A percentile compares a stretch with the other conserved stretches of the same genome.
These are phyloP conservation scores for Contarinia nasturtii DNA, from an alignment of 1,140 invertebrate species.

Conservation along the genomic window DNA sequence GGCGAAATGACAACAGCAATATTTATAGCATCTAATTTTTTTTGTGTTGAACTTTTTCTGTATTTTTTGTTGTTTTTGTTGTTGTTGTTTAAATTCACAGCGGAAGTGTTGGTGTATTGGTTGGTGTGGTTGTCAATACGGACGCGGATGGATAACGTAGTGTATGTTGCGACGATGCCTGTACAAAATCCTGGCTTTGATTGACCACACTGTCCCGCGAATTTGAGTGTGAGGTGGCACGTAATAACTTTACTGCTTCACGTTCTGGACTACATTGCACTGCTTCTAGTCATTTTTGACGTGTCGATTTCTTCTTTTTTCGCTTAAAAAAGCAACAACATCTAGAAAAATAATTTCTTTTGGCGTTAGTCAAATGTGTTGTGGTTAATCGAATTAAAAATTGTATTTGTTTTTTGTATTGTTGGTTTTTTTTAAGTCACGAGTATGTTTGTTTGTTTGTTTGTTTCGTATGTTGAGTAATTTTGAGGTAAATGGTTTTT, in stretches of 20 bases:
- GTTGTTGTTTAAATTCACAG: conserved; percentile 18
- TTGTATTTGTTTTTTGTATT: conserved; percentile 26
- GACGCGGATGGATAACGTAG: conserved; percentile 25
- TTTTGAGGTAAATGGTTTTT: neutral
- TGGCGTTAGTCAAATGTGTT: neutral
- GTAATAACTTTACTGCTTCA: conserved; percentile 41
- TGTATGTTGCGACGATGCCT: conserved; percentile 25
- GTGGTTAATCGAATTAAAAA: neutral
- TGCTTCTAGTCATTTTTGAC: conserved; percentile 27
- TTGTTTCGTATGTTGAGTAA: neutral
- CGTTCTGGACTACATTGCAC: conserved; percentile 34
- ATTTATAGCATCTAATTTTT: neutral
- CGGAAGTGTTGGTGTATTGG: conserved; percentile 26
- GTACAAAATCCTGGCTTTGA: conserved; percentile 26
- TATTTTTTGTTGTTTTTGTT: neutral
- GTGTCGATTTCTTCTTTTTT: conserved; percentile 78
- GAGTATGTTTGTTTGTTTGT: no score
- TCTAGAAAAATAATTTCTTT: conserved; percentile 38
- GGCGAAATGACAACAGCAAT: no score
- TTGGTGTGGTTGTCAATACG: conserved; percentile 26
- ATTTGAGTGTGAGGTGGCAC: conserved; percentile 44
- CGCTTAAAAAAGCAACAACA: conserved; percentile 93
- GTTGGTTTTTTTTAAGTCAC: neutral
- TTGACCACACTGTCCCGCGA: conserved; percentile 41
- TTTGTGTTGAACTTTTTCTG: neutral